Percentiles rank a stretch among this genome's conserved stretches.
Evolutionary conservation across 2,888 invertebrate species (phyloP).

Genomic region (Petrophora chlorosata): DNA sequence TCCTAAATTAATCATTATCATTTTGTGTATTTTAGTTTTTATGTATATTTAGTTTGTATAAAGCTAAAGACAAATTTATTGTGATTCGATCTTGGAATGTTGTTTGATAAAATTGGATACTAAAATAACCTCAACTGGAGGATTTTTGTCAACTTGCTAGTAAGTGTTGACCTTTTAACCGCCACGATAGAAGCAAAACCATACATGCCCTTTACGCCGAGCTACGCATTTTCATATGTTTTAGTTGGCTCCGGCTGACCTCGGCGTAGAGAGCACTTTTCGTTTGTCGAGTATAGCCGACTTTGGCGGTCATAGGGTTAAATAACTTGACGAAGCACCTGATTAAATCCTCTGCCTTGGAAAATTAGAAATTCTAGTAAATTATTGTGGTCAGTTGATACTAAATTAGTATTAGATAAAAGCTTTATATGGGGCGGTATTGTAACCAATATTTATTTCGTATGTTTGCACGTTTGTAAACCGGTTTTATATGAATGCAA

Average conservation of each 20-base stretch:
- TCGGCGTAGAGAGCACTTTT: too few species aligned
- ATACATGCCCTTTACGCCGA: too few species aligned
- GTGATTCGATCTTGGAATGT: slow-evolving; percentile 46
- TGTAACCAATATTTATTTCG: slow-evolving; percentile 32
- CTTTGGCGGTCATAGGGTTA: too few species aligned
- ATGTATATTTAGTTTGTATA: slow-evolving; percentile 13
- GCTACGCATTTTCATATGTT: too few species aligned
- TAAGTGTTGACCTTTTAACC: too few species aligned
- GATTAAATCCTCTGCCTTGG: slow-evolving; percentile 9
- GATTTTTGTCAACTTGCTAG: too few species aligned
- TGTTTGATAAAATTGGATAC: too few species aligned
- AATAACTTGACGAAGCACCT: too few species aligned
- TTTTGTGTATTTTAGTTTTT: slow-evolving; percentile 17
- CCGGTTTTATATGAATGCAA: slow-evolving; percentile 40
- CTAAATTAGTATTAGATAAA: slow-evolving; percentile 33
- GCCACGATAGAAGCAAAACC: too few species aligned
- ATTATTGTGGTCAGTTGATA: slow-evolving; percentile 11
- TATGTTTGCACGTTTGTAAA: slow-evolving; percentile 38
- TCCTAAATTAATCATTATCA: not conserved
- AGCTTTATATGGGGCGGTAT: slow-evolving; percentile 34
- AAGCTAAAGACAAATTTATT: slow-evolving; percentile 26
- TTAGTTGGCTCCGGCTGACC: too few species aligned
- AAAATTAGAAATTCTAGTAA: slow-evolving; percentile 11
- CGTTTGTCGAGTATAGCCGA: too few species aligned
- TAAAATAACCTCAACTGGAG: too few species aligned